Evolutionary conservation across 2,888 invertebrate species (phyloP), one percentile per base, ranked within the genome.

Genomic region (Thecocarcelia acutangulata): DNA sequence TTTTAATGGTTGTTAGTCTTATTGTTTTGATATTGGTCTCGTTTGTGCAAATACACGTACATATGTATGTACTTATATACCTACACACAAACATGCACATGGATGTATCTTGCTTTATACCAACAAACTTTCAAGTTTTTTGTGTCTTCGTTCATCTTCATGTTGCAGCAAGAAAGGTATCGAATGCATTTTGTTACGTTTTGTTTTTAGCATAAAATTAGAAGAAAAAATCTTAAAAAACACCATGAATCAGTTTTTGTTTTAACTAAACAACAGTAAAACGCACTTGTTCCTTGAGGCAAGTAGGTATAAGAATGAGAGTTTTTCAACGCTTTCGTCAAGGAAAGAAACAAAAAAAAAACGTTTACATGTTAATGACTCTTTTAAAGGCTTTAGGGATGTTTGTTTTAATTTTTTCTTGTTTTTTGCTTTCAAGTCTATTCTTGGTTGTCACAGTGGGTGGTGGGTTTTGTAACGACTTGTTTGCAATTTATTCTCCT

Each of bases 361-460:
- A 76, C 73, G 50, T 77, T 68, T 72, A 66, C 72, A 76, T 81
- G 80, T 77, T 76, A 81, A 77, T 73, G 69, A 74, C 77, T 78
- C 82, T 59, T 80, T 68, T 46, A 52, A 58, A 70, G 74, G 63
- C 42, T 79, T 75, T 66, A 69, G 82, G 82, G 82, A 70, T 78
- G 82, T 78, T 80, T 74, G 33, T 33, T 33, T 33, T 33, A 33
- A 8, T 75, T 11, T 40, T 68, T 40, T 24, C 56, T 24, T 58
- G 12, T 13, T 42, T 8, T 64, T n/a, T 52, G 19, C 28, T 24
- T 40, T 13, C 19, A 40, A 24, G 54, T 40, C 33, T n/a, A 56
- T 63, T 54, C 56, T 37, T 37, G 13, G n/a, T 52, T 66, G 61
- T 61, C 69, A 46, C 79, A 58, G 82, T 82, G 82, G 82, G 82